Evolutionary conservation across 1,140 invertebrate species (phyloP).

Genomic region (Zaprionus ghesquierei): DNA sequence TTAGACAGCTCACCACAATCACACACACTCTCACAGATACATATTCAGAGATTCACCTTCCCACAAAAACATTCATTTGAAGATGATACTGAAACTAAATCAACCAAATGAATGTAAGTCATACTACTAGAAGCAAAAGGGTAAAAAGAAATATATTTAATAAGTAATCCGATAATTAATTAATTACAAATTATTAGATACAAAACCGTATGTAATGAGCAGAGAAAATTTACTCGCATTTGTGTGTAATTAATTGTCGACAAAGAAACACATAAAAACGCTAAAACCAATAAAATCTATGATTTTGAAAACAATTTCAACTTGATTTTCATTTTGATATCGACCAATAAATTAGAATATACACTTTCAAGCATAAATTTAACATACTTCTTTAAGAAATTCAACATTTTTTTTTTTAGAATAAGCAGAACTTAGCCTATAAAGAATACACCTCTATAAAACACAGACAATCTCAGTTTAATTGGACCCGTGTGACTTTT

Average conservation of each 20-base stretch:
- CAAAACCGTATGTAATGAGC: constrained; percentile 17
- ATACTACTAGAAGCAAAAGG: constrained; percentile 35
- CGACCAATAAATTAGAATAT: background rate
- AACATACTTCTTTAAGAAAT: background rate
- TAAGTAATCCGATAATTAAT: constrained; percentile 47
- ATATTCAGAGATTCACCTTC: background rate
- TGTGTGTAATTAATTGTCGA: constrained; percentile 57
- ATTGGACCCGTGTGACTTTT: background rate
- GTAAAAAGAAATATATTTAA: constrained; percentile 27
- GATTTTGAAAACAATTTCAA: constrained; percentile 48
- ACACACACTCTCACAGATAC: background rate
- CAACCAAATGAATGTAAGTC: constrained; percentile 7
- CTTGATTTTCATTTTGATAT: background rate
- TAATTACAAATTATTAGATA: constrained; percentile 50
- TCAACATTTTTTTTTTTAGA: background rate
- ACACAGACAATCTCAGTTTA: background rate
- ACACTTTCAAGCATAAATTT: no score
- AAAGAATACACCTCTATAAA: background rate
- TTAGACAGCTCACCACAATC: background rate
- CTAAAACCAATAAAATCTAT: constrained; percentile 58
- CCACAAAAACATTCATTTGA: constrained; percentile 5
- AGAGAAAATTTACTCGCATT: constrained; percentile 43
- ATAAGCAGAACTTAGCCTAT: background rate
- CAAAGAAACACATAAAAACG: constrained; percentile 28
- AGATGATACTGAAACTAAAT: background rate